Base-by-base conservation (phyloP, 1,140 invertebrate genomes). In the Sycophila sp. region DNA sequence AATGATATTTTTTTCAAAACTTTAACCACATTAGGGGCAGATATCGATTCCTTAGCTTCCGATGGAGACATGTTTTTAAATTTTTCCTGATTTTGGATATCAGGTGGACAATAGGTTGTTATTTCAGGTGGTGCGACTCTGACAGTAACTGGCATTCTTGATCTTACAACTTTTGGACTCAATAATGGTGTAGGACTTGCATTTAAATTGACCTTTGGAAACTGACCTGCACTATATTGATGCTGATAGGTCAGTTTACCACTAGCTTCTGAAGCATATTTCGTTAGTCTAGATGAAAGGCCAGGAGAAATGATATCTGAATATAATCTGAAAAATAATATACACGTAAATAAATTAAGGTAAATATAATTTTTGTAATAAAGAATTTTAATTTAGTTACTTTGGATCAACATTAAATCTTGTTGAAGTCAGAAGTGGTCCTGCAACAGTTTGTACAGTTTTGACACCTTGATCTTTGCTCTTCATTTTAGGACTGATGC, bases 381-480 rank as follows among this genome's bases (percentile, higher is more conserved):
- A 28, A 36, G 6, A 66, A 49, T 36, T 38, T 42, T 28, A 38
- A 40, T 38, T 32, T 62, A 74, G 73, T 76, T 76, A 85, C 85
- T 84, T 86, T 0, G 81, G 77, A 77, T 86, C 85, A 1, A 86
- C 83, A 36, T 87, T 87, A 51, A 83, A 86, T 78, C 81, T 82
- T 0, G 81, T 82, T 0, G 85, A 85, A 36, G 82, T 75, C 30
- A 85, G 76, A 34, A 87, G 75, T 6, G 85, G 85, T 36, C 84
- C 83, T 36, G 79, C 80, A 19, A 81, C 76, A 8, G 81, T 81
- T 58, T 83, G 82, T 0, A 82, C 78, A 7, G 78, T 79, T 67
- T 81, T 86, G 26, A 81, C 51, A 0, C 79, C 78, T 3, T 30
- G 60, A 19, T 68, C 70, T 72, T 75, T 81, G 1, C 76, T 58